Conservation (phyloP, 2,113 vertebrate genomes). For the Puntigrus tetrazona region DNA sequence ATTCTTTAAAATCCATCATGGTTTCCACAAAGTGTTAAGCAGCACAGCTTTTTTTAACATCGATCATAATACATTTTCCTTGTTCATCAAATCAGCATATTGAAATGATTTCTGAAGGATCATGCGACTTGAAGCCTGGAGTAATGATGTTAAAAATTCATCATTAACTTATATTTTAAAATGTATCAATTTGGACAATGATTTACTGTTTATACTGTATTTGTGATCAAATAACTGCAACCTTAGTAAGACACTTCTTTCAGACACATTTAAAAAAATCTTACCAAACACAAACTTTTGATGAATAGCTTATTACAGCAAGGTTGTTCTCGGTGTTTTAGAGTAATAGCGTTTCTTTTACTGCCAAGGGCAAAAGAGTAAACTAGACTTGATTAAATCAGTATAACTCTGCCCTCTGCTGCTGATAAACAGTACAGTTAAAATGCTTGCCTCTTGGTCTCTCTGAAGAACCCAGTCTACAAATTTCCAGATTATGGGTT, state of each 20-base stretch:
- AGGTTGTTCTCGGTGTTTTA: neutral
- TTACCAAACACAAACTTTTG: neutral
- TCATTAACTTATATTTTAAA: no score
- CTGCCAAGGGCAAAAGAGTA: neutral
- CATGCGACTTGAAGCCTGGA: neutral
- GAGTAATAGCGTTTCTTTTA: neutral
- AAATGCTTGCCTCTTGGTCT: slow-evolving; percentile 67
- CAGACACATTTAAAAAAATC: neutral
- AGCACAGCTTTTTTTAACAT: no score
- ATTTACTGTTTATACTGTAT: neutral
- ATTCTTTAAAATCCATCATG: no score
- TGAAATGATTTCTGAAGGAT: neutral
- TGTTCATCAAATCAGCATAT: neutral
- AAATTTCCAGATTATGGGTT: slow-evolving; percentile 64
- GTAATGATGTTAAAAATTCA: neutral
- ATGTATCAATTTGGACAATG: neutral
- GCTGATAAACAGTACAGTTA: slow-evolving; percentile 18
- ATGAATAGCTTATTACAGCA: neutral
- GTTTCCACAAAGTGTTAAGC: no score
- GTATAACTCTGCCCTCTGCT: slow-evolving; percentile 66
- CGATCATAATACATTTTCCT: neutral
- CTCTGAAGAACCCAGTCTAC: slow-evolving; percentile 69
- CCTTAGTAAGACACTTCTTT: neutral
- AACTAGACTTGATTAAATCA: slow-evolving; percentile 17
- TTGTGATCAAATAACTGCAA: neutral